These are phyloP conservation scores for Lethocerus indicus DNA, from an alignment of 1,140 invertebrate species.

Conservation along the genomic window DNA sequence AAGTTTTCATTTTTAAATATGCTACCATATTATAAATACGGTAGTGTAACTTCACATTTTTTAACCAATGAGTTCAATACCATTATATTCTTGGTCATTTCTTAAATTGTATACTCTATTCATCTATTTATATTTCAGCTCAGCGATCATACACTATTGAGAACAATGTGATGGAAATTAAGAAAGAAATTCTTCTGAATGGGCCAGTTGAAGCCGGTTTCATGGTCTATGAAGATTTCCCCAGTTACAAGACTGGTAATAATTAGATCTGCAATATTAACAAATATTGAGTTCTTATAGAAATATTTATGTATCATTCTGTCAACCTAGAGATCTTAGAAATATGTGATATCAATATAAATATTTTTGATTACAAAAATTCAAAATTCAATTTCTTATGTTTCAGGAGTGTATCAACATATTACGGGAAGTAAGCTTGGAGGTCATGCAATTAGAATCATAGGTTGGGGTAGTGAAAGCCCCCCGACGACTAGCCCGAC, in stretches of 20 bases:
- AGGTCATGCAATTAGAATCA: not conserved
- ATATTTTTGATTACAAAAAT: no score
- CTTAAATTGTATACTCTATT: no score
- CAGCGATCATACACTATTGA: not conserved
- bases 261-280: no score
- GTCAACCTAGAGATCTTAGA: no score
- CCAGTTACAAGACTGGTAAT: conserved; percentile 27
- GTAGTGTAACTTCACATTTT: not conserved
- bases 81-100: no score
- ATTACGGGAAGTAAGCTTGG: not conserved
- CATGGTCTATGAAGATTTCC: conserved; percentile 30
- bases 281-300: no score
- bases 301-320: no score
- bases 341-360: no score
- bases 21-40: not conserved
- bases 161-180: conserved; percentile 2
- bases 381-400: no score
- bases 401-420: not conserved
- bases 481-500: no score
- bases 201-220: conserved; percentile 34
- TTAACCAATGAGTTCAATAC: not conserved
- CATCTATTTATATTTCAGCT: no score
- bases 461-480: conserved; percentile 11
- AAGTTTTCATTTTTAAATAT: not conserved
- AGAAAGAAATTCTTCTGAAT: conserved; percentile 20